These are phyloP conservation scores for Chrysodeixis includens DNA, from an alignment of 2,888 invertebrate species.

Conservation along the genomic window DNA sequence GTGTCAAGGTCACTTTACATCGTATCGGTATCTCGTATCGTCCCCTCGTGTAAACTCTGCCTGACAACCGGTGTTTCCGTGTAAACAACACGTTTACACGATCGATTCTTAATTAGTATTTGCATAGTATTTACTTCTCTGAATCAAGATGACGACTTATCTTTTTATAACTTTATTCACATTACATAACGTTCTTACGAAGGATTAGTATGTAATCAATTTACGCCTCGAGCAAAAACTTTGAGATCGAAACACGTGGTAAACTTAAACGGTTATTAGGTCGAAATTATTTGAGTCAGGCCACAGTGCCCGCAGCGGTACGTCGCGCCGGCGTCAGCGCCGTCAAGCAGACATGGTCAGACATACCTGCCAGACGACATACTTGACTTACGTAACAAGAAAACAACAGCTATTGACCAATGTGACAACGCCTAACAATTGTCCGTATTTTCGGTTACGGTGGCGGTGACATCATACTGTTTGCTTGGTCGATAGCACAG, in stretches of 20 bases:
- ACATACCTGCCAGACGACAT: slow-evolving; percentile 49
- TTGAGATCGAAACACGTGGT: slow-evolving; percentile 8
- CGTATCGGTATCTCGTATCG: slow-evolving; percentile 36
- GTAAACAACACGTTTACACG: slow-evolving; percentile 65
- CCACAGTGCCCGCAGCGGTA: slow-evolving; percentile 10
- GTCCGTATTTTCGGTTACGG: slow-evolving; percentile 52
- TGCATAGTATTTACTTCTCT: slow-evolving; percentile 57
- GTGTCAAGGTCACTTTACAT: slow-evolving; percentile 77
- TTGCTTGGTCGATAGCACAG: slow-evolving; percentile 46
- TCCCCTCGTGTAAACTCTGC: slow-evolving; percentile 49
- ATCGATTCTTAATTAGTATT: slow-evolving; percentile 63
- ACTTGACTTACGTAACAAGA: slow-evolving; percentile 69
- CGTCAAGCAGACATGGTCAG: slow-evolving; percentile 40
- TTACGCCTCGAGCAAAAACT: slow-evolving; percentile 38
- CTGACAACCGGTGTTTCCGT: slow-evolving; percentile 74
- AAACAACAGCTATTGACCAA: slow-evolving; percentile 69
- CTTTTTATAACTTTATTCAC: slow-evolving; percentile 41
- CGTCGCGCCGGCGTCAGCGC: slow-evolving; percentile 27
- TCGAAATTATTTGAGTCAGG: slow-evolving; percentile 27
- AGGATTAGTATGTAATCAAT: background rate
- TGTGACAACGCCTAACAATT: slow-evolving; percentile 62
- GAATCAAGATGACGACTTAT: slow-evolving; percentile 52
- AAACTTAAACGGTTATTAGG: slow-evolving; percentile 16
- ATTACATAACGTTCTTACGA: background rate
- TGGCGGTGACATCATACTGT: slow-evolving; percentile 64